Conservation (phyloP, 2,113 vertebrate species). For the Platysteira castanea region DNA sequence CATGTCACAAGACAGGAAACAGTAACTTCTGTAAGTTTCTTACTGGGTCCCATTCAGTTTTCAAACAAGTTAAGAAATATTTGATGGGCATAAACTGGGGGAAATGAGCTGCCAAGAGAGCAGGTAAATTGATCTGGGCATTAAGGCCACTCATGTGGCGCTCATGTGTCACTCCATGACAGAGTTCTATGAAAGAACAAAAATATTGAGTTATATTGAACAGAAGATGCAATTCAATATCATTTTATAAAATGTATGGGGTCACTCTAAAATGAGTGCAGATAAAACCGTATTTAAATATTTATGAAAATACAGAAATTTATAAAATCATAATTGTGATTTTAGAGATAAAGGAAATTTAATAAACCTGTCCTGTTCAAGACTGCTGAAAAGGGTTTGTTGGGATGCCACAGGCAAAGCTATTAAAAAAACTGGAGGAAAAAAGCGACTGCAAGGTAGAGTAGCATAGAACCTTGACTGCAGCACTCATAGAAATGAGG, state of each 20-base stretch:
- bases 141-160: not conserved
- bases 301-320: accelerated
- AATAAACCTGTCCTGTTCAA: not conserved
- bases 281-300: not conserved
- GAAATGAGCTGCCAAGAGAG: not conserved
- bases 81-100: not conserved
- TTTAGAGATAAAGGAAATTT: not conserved
- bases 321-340: not conserved
- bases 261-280: not conserved
- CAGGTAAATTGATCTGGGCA: not conserved
- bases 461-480: not conserved
- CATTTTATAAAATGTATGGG: not conserved
- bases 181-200: not conserved
- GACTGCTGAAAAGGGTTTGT: not conserved
- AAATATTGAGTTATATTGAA: not conserved
- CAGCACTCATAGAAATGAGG: not conserved
- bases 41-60: not conserved
- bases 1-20: not conserved
- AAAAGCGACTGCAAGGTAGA: not conserved
- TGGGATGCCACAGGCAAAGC: not conserved
- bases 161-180: not conserved
- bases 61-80: not conserved
- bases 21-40: not conserved
- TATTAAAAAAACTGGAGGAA: not conserved
- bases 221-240: not conserved